phyloP scores from a whole-genome alignment of 2,888 invertebrate species.

The Belgica antarctica region DNA sequence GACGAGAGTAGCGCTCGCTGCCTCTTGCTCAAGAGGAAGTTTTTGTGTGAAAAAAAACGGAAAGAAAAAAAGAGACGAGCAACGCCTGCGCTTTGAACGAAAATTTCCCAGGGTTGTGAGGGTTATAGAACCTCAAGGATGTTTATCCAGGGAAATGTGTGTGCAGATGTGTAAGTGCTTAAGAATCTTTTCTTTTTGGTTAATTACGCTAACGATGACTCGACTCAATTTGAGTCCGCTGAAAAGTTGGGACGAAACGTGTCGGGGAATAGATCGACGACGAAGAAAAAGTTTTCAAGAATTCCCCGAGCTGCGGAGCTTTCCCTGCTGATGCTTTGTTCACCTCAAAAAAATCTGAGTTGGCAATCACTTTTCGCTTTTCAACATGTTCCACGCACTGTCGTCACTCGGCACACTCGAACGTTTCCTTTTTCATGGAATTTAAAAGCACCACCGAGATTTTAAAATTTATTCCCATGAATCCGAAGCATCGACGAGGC shows the following conservation, averaged over 20 bases:
- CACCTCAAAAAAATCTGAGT: too few species aligned
- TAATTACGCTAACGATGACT: neutral
- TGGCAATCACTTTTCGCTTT: neutral
- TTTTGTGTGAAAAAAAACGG: neutral
- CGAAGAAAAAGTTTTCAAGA: too few species aligned
- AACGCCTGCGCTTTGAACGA: slow-evolving; percentile 34
- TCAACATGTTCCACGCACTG: neutral
- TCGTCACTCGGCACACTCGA: neutral
- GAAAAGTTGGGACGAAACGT: neutral
- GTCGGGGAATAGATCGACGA: too few species aligned
- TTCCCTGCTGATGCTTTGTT: neutral
- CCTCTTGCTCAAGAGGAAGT: neutral
- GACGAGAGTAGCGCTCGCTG: neutral
- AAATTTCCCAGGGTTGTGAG: slow-evolving; percentile 44
- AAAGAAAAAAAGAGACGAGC: slow-evolving; percentile 26
- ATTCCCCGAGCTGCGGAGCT: too few species aligned
- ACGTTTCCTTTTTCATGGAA: neutral
- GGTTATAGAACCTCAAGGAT: slow-evolving; percentile 43
- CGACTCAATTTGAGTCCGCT: neutral
- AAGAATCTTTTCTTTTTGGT: slow-evolving; percentile 3
- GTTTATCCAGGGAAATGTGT: slow-evolving; percentile 40
- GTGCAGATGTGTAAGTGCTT: slow-evolving; percentile 39
- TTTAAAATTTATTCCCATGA: too few species aligned
- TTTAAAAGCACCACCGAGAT: neutral
- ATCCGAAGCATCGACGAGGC: too few species aligned